Percentiles rank a stretch among this genome's conserved stretches.
Conservation (phyloP, 1,140 invertebrate genomes). For the Asobara japonica region DNA sequence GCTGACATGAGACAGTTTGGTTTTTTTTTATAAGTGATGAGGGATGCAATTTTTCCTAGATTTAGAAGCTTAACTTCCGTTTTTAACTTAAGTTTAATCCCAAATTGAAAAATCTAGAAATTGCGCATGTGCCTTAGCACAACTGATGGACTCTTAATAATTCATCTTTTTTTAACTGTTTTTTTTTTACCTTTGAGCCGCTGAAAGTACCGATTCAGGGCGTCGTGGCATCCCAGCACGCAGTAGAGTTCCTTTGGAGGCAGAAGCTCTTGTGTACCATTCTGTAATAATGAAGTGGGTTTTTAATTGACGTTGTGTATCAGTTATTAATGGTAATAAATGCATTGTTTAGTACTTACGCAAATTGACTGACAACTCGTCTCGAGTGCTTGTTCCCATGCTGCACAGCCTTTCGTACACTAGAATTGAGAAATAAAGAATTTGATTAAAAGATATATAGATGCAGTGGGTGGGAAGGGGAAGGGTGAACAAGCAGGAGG, state of each 20-base stretch:
- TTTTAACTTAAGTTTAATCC: too few relatives aligned
- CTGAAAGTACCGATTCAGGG: slow-evolving; percentile 78
- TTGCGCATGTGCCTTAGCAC: too few relatives aligned
- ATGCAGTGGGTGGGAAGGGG: background rate
- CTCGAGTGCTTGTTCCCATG: slow-evolving; percentile 75
- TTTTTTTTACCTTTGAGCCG: slow-evolving; percentile 72
- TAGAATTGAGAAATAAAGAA: slow-evolving; percentile 62
- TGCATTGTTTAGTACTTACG: slow-evolving; percentile 69
- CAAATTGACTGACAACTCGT: slow-evolving; percentile 76
- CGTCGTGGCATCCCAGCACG: slow-evolving; percentile 82
- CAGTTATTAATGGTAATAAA: slow-evolving; percentile 27
- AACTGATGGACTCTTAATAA: too few relatives aligned
- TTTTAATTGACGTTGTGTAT: background rate
- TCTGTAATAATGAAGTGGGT: slow-evolving; percentile 65
- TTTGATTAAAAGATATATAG: background rate
- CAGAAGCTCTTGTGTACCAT: slow-evolving; percentile 73
- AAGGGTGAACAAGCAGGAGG: background rate
- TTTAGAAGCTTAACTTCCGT: too few relatives aligned
- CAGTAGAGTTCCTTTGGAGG: slow-evolving; percentile 79
- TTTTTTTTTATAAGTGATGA: too few relatives aligned
- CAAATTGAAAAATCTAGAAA: too few relatives aligned
- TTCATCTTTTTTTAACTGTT: too few relatives aligned
- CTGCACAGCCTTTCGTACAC: slow-evolving; percentile 75
- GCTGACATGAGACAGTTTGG: too few relatives aligned
- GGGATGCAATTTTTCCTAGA: too few relatives aligned